These are phyloP conservation scores for Trachelus stipa DNA, from an alignment of 2,888 invertebrate species.

Conservation along the genomic window DNA sequence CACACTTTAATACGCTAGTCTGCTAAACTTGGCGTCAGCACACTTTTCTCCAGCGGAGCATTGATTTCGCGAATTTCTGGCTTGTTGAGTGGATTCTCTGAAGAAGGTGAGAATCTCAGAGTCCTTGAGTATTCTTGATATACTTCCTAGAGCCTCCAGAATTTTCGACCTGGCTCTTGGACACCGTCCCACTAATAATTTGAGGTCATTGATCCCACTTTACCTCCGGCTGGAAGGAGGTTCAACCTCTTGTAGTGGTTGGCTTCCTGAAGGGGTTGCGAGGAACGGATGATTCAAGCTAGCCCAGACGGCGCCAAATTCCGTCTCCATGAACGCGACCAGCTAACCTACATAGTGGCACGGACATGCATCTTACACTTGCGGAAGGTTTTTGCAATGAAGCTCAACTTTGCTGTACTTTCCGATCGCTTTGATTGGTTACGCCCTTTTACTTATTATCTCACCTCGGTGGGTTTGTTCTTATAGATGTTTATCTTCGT, in stretches of 20 bases:
- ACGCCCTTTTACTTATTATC: neutral
- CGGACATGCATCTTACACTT: neutral
- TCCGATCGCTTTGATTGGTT: neutral
- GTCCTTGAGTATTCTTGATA: neutral
- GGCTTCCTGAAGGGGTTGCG: slow-evolving; percentile 32
- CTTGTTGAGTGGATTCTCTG: neutral
- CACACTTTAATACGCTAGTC: neutral
- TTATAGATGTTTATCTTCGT: neutral
- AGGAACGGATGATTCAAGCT: slow-evolving; percentile 31
- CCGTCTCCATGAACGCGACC: slow-evolving; percentile 39
- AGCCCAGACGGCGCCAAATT: slow-evolving; percentile 44
- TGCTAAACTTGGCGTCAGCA: neutral
- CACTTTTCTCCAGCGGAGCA: neutral
- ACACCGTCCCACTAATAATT: neutral
- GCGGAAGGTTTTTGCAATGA: neutral
- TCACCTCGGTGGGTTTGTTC: neutral
- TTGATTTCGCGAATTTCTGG: neutral
- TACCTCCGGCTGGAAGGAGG: neutral
- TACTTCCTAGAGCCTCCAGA: neutral
- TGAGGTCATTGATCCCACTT: slow-evolving; percentile 38
- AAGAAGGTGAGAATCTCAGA: neutral
- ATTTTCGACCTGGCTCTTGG: neutral
- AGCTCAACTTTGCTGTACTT: neutral
- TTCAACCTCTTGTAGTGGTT: neutral
- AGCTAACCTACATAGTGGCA: neutral